These are phyloP conservation scores for Ammodytes dubius DNA, from an alignment of 2,113 vertebrate genomes.

Conservation along the genomic window DNA sequence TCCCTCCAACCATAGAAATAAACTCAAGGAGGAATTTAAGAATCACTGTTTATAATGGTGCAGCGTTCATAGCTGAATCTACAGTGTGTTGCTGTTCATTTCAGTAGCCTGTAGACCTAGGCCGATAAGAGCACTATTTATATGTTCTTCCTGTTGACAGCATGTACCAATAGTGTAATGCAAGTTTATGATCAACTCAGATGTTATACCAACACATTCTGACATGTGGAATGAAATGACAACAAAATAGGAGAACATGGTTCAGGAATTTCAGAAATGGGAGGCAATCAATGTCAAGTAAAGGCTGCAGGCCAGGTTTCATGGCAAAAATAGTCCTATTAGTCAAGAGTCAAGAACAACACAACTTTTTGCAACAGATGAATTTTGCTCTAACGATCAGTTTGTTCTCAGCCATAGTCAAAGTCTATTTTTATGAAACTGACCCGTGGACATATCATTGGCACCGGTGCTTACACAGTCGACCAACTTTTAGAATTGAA, in stretches of 20 bases:
- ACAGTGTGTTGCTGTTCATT: not conserved
- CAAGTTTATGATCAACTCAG: too few species aligned
- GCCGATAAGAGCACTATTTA: not conserved
- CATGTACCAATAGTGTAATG: too few species aligned
- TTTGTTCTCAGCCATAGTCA: not conserved
- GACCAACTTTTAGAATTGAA: not conserved
- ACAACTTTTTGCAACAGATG: not conserved
- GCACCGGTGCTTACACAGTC: not conserved
- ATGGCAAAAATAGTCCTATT: not conserved
- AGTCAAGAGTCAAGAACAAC: not conserved
- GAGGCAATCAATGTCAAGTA: too few species aligned
- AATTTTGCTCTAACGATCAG: not conserved
- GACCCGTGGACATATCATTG: not conserved
- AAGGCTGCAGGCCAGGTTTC: too few species aligned
- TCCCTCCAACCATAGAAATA: not conserved
- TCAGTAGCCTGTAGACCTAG: not conserved
- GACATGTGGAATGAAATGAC: too few species aligned
- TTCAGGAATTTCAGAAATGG: too few species aligned
- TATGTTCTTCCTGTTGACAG: not conserved
- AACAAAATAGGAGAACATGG: too few species aligned
- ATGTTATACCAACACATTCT: too few species aligned
- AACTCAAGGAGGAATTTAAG: constrained; percentile 5
- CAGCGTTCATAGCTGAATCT: not conserved
- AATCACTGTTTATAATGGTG: not conserved
- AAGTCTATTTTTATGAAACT: not conserved